Percentiles rank a stretch among this genome's conserved stretches.
Evolutionary conservation across 2,797 vertebrate species (phyloP).

Genomic region (Oryzias dopingdopingensis): DNA sequence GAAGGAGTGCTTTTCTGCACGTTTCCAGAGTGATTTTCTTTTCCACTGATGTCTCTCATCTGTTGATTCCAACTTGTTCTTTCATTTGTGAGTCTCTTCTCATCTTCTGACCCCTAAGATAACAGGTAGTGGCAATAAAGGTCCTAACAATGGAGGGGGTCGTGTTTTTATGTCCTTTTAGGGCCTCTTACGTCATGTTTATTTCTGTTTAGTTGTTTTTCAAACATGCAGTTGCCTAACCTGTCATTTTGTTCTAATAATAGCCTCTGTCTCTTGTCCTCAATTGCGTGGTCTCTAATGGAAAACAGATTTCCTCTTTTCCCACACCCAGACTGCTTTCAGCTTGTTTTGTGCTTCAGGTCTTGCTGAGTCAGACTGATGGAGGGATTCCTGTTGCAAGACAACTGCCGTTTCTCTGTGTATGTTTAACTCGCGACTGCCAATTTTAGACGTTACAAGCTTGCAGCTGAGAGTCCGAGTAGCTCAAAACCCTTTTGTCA

Average conservation of each 20-base stretch:
- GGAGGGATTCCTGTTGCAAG: neutral
- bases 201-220: conserved; percentile 20
- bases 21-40: conserved; percentile 31
- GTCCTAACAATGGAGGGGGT: neutral
- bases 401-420: conserved; percentile 6
- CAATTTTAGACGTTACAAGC: conserved; percentile 4
- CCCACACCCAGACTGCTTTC: conserved; percentile 16
- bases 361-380: conserved; percentile 39
- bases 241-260: conserved; percentile 37
- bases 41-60: conserved; percentile 17
- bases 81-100: no score
- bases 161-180: neutral
- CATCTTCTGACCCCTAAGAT: no score
- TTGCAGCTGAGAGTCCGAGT: conserved; percentile 4
- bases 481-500: conserved; percentile 38
- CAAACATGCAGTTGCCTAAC: conserved; percentile 20
- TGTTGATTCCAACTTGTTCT: no score
- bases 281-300: conserved; percentile 40
- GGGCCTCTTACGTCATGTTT: conserved; percentile 9
- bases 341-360: conserved; percentile 29
- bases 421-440: conserved; percentile 5
- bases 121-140: neutral
- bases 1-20: conserved; percentile 22
- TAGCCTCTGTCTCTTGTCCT: conserved; percentile 26
- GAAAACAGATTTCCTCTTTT: conserved; percentile 56